Percentiles rank a stretch among this genome's conserved stretches.
phyloP scores from a whole-genome alignment of 2,888 invertebrate genomes.

The Agonum fuliginosum region DNA sequence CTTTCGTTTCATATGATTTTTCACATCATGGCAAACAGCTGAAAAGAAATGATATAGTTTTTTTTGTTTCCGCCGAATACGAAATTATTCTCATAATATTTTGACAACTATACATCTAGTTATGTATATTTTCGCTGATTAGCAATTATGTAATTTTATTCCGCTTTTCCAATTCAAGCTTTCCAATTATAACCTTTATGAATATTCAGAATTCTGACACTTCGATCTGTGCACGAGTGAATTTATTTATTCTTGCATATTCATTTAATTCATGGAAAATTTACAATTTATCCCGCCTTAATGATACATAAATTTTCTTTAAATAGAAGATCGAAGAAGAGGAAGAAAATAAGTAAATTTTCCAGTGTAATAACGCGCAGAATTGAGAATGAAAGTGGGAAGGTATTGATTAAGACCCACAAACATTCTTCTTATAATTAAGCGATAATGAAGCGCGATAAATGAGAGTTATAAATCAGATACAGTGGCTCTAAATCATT shows the following conservation, averaged over 20 bases:
- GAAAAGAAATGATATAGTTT: constrained; percentile 6
- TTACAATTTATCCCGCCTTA: constrained; percentile 29
- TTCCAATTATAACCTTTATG: constrained; percentile 45
- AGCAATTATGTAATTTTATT: constrained; percentile 35
- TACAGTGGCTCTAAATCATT: constrained; percentile 42
- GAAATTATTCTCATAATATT: not conserved
- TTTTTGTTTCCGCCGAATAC: not conserved
- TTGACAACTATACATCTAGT: not conserved
- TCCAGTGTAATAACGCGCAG: not conserved
- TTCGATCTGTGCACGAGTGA: constrained; percentile 18
- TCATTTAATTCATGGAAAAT: constrained; percentile 44
- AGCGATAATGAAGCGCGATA: constrained; percentile 49
- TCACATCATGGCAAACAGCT: not conserved
- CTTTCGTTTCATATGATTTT: constrained; percentile 6
- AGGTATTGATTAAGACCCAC: constrained; percentile 33
- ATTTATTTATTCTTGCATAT: constrained; percentile 42
- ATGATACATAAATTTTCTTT: constrained; percentile 27
- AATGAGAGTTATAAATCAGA: constrained; percentile 51
- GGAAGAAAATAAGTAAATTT: constrained; percentile 19
- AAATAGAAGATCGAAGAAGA: constrained; percentile 1
- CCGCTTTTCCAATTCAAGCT: constrained; percentile 23
- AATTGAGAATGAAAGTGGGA: not conserved
- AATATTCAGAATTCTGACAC: constrained; percentile 47
- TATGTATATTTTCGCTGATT: constrained; percentile 9
- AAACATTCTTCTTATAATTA: constrained; percentile 51